Percentiles rank a stretch among this genome's conserved stretches.
phyloP scores from a whole-genome alignment of 2,797 vertebrate genomes.

The Sebastes hopkinsi region DNA sequence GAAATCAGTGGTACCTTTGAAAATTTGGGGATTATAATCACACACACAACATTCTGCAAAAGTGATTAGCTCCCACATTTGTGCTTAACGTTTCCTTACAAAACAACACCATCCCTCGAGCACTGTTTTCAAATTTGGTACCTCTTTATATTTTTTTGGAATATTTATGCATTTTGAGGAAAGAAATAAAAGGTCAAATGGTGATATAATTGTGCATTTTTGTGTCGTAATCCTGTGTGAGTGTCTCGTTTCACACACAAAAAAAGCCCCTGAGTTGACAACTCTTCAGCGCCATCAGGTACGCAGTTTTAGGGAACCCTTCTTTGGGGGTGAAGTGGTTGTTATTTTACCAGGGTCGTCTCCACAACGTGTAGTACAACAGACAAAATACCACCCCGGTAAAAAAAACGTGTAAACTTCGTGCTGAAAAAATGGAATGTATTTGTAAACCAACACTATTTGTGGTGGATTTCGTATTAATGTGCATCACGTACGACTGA shows the following conservation, averaged over 20 bases:
- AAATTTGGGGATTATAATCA: conserved; percentile 61
- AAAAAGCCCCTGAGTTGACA: conserved; percentile 80
- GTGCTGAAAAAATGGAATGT: conserved; percentile 81
- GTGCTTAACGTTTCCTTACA: conserved; percentile 75
- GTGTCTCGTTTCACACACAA: conserved; percentile 60
- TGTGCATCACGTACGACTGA: conserved; percentile 47
- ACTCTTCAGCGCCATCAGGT: conserved; percentile 78
- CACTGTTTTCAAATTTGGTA: conserved; percentile 70
- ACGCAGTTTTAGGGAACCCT: conserved; percentile 65
- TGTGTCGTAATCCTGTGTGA: conserved; percentile 67
- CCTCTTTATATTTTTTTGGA: conserved; percentile 53
- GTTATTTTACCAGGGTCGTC: conserved; percentile 55
- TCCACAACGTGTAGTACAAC: conserved; percentile 41
- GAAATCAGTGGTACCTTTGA: conserved; percentile 75
- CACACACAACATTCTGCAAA: conserved; percentile 71
- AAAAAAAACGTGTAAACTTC: conserved; percentile 76
- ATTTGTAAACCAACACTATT: conserved; percentile 77
- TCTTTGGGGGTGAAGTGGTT: conserved; percentile 59
- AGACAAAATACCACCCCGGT: conserved; percentile 62
- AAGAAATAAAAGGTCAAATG: conserved; percentile 58
- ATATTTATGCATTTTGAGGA: conserved; percentile 56
- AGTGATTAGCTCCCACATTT: conserved; percentile 73
- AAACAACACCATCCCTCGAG: conserved; percentile 60
- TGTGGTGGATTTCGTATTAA: conserved; percentile 62
- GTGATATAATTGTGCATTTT: conserved; percentile 74